These are phyloP conservation scores for Dissostichus mawsoni DNA, from an alignment of 2,113 vertebrate genomes.

Conservation along the genomic window DNA sequence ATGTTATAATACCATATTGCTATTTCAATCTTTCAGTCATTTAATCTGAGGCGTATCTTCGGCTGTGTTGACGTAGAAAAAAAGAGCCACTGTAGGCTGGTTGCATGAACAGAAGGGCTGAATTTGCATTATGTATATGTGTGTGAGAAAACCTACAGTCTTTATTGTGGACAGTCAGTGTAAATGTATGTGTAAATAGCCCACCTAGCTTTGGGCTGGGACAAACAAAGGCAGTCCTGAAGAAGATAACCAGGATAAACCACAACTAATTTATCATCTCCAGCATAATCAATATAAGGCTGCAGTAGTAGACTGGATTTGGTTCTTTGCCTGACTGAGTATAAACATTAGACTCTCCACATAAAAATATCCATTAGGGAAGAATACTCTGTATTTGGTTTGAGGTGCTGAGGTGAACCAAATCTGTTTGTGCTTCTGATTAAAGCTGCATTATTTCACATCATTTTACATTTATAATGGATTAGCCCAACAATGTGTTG, in stretches of 20 bases:
- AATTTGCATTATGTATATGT: conserved; percentile 33
- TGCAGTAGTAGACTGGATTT: background rate
- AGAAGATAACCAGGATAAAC: conserved; percentile 2
- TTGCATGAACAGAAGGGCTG: conserved; percentile 35
- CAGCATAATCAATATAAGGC: background rate
- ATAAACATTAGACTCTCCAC: background rate
- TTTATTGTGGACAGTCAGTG: background rate
- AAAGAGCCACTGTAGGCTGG: background rate
- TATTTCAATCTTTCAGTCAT: conserved; percentile 16
- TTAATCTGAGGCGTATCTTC: conserved; percentile 9
- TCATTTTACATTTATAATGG: background rate
- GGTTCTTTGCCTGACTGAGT: background rate
- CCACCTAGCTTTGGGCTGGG: background rate
- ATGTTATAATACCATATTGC: background rate
- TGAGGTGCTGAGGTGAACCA: too few relatives aligned
- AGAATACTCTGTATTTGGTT: background rate
- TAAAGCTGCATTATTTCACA: background rate
- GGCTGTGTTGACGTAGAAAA: conserved; percentile 16
- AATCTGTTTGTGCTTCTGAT: background rate
- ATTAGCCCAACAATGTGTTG: too few relatives aligned
- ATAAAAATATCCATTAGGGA: background rate
- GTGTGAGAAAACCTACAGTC: conserved; percentile 15
- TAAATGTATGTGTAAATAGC: conserved; percentile 1
- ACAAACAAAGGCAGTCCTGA: background rate
- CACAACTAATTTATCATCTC: background rate